Conservation (phyloP, 2,888 invertebrate genomes). For the Magallana nippona region DNA sequence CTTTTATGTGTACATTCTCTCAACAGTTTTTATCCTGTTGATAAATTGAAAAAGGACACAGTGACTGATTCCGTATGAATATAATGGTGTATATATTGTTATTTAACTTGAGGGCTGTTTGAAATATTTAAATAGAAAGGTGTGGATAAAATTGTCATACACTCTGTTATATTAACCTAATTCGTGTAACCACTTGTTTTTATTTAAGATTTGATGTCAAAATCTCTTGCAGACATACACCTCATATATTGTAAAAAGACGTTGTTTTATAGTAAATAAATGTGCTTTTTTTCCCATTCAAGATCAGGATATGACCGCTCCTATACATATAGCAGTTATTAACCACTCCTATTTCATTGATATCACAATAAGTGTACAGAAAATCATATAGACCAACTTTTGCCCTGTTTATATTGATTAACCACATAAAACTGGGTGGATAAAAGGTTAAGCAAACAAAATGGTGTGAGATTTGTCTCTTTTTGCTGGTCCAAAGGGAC, state of each 20-base stretch:
- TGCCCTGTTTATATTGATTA: slow-evolving; percentile 27
- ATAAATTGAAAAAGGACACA: slow-evolving; percentile 8
- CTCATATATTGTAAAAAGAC: too few relatives aligned
- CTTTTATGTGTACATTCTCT: neutral
- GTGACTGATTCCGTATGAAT: slow-evolving; percentile 3
- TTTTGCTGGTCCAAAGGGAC: neutral
- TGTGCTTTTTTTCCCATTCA: too few relatives aligned
- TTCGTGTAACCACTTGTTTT: too few relatives aligned
- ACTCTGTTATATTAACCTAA: too few relatives aligned
- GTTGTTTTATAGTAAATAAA: too few relatives aligned
- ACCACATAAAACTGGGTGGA: neutral
- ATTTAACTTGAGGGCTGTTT: neutral
- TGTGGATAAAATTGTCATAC: too few relatives aligned
- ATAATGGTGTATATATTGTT: neutral
- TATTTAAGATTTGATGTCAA: too few relatives aligned
- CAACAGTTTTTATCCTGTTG: neutral
- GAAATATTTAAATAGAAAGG: neutral
- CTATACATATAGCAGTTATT: neutral
- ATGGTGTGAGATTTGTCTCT: neutral
- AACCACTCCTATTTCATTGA: slow-evolving; percentile 1
- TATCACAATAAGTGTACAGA: neutral
- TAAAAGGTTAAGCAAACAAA: slow-evolving; percentile 22
- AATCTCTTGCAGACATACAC: too few relatives aligned
- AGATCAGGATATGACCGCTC: too few relatives aligned
- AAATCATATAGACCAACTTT: slow-evolving; percentile 12